Percentiles rank a stretch among this genome's conserved stretches.
These are phyloP conservation scores for Galerucella nymphaeae DNA, from an alignment of 2,888 invertebrate genomes.

Conservation along the genomic window DNA sequence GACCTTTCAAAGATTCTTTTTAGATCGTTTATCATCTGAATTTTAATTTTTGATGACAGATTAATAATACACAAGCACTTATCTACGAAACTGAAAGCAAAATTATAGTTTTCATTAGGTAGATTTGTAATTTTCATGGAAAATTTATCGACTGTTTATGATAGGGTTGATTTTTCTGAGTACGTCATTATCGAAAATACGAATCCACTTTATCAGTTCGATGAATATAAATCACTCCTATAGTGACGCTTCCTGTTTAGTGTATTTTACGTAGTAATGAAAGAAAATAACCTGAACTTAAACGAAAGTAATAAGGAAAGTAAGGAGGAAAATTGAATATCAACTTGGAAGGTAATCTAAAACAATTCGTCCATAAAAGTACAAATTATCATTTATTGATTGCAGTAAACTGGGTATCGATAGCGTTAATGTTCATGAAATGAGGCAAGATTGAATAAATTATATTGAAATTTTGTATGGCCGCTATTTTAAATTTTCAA, in stretches of 20 bases:
- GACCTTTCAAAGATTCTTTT: conserved; percentile 15
- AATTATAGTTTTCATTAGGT: conserved; percentile 24
- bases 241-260: background rate
- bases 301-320: too few relatives aligned
- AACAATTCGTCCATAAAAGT: too few relatives aligned
- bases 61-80: conserved; percentile 29
- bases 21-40: conserved; percentile 15
- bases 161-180: conserved; percentile 10
- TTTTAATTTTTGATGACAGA: conserved; percentile 32
- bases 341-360: too few relatives aligned
- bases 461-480: too few relatives aligned
- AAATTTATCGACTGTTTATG: conserved; percentile 25
- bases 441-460: too few relatives aligned
- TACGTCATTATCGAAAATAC: conserved; percentile 10
- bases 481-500: too few relatives aligned
- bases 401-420: too few relatives aligned
- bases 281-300: too few relatives aligned
- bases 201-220: background rate
- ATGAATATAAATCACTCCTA: background rate
- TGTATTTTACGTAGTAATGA: too few relatives aligned
- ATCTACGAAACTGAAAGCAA: conserved; percentile 1
- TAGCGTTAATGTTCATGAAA: too few relatives aligned
- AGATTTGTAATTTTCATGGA: conserved; percentile 23
- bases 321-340: too few relatives aligned
- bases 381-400: too few relatives aligned